Percentiles rank a stretch among this genome's conserved stretches.
These are phyloP conservation scores for Oophaga sylvatica DNA, from an alignment of 2,797 vertebrate genomes.

Conservation along the genomic window DNA sequence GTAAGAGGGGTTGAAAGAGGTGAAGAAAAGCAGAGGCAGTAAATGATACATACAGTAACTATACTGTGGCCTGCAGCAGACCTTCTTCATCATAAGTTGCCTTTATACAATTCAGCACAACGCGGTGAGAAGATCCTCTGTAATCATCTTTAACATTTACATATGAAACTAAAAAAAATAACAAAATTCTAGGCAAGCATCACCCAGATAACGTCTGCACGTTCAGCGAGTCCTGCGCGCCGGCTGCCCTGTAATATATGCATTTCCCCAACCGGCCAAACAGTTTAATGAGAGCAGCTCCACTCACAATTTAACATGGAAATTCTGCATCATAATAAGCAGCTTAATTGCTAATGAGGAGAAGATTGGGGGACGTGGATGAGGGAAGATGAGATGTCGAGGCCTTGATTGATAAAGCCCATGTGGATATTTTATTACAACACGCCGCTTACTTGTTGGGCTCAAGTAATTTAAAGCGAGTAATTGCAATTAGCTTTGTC, in stretches of 20 bases:
- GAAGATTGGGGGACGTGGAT: conserved; percentile 3
- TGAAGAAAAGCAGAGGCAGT: not conserved
- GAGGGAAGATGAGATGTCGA: conserved; percentile 29
- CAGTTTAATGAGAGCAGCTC: not conserved
- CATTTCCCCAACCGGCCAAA: not conserved
- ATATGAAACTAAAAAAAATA: not conserved
- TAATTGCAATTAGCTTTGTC: conserved; percentile 46
- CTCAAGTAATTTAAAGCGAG: conserved; percentile 27
- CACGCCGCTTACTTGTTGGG: conserved; percentile 38
- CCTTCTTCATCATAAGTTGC: too few species aligned
- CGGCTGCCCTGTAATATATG: not conserved
- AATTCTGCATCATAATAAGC: conserved; percentile 34
- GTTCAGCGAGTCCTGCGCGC: not conserved
- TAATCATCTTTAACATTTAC: not conserved
- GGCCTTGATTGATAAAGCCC: conserved; percentile 51
- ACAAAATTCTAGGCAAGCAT: not conserved
- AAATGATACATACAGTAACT: too few species aligned
- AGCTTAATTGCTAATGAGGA: conserved; percentile 43
- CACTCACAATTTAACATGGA: not conserved
- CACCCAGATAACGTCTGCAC: not conserved
- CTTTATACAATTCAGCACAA: too few species aligned
- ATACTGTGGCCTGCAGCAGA: too few species aligned
- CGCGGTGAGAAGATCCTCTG: too few species aligned
- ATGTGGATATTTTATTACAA: conserved; percentile 55
- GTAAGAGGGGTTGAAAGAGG: not conserved